Evolutionary conservation across 2,797 vertebrate genomes (phyloP).

Genomic region (Steatocranus sp.): DNA sequence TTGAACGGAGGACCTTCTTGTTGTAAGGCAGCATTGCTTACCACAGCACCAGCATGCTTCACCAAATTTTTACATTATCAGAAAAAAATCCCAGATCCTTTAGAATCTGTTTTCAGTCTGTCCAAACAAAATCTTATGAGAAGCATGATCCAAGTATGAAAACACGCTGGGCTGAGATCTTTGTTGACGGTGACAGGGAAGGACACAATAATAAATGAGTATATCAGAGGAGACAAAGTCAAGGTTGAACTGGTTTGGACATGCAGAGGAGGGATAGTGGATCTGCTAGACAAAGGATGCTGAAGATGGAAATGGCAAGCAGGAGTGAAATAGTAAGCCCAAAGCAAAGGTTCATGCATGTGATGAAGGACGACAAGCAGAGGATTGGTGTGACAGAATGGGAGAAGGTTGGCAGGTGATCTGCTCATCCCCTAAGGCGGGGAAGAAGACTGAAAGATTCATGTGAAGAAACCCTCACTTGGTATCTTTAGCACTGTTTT

Average conservation of each 20-base stretch:
- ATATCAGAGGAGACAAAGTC: not conserved
- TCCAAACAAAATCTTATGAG: not conserved
- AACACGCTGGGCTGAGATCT: not conserved
- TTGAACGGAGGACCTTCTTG: not conserved
- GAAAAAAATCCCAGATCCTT: not conserved
- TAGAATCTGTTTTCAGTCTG: not conserved
- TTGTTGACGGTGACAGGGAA: not conserved
- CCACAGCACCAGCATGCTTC: not conserved
- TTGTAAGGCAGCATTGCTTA: not conserved
- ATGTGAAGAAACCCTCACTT: not conserved
- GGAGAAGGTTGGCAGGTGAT: not conserved
- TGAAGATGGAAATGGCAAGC: not conserved
- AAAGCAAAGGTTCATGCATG: not conserved
- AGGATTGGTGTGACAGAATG: not conserved
- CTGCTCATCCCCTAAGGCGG: accelerated
- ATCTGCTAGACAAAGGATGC: not conserved
- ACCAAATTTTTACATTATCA: not conserved
- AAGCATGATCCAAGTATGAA: not conserved
- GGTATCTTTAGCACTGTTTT: not conserved
- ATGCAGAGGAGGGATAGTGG: not conserved
- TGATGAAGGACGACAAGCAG: not conserved
- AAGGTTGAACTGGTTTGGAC: accelerated
- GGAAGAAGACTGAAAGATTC: not conserved
- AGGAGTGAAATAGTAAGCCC: accelerated
- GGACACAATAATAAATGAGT: not conserved